phyloP scores from a whole-genome alignment of 1,140 invertebrate species.

The Zaprionus ghesquierei region DNA sequence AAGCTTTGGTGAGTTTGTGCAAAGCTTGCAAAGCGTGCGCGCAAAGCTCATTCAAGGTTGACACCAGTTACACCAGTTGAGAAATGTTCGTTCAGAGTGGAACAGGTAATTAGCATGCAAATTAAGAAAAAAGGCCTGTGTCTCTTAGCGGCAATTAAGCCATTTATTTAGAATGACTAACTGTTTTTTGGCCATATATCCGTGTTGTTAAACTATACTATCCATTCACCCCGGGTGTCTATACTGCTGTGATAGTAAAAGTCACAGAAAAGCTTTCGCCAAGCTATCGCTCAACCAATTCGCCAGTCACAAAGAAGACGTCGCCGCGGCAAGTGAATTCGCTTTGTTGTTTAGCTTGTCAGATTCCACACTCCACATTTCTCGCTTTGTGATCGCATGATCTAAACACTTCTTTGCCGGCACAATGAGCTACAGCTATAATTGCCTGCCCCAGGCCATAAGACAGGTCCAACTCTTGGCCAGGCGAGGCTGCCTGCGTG shows the following conservation, averaged over 20 bases:
- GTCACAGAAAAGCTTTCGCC: constrained; percentile 20
- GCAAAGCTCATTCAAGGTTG: neutral
- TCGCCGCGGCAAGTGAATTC: constrained; percentile 2
- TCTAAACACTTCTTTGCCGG: neutral
- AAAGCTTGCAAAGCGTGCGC: neutral
- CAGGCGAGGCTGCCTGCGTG: neutral
- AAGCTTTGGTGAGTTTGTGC: neutral
- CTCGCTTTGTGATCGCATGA: neutral
- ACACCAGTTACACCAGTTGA: neutral
- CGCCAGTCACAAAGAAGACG: constrained; percentile 12
- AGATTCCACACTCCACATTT: neutral
- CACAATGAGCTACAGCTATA: constrained; percentile 19
- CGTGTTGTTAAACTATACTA: neutral
- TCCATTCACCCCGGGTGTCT: constrained; percentile 18
- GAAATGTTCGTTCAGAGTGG: neutral
- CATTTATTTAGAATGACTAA: neutral
- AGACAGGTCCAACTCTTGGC: neutral
- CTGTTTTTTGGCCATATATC: neutral
- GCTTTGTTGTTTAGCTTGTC: neutral
- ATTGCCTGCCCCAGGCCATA: neutral
- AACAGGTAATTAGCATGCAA: neutral
- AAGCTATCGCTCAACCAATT: neutral
- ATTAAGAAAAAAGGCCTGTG: neutral
- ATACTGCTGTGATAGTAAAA: constrained; percentile 4
- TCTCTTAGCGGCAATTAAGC: neutral